Conservation (phyloP, 2,888 invertebrate species). For the Trichogramma evanescens region DNA sequence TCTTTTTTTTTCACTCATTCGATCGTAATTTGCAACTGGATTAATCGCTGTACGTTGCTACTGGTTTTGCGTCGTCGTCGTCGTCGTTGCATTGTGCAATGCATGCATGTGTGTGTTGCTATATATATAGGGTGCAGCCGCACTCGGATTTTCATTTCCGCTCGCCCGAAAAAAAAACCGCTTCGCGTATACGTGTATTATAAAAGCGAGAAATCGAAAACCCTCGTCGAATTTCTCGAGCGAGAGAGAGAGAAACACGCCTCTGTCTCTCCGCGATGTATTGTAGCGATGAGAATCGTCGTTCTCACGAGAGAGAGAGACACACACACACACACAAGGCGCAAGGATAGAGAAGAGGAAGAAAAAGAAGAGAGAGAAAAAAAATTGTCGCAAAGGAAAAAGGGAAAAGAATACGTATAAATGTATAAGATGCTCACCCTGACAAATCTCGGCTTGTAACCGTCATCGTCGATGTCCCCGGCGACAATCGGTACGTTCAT, state of each 20-base stretch:
- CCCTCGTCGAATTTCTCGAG: background rate
- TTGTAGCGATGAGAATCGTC: background rate
- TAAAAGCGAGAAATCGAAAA: too few species aligned
- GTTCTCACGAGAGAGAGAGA: background rate
- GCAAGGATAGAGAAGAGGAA: background rate
- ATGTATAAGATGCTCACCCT: slow-evolving; percentile 34
- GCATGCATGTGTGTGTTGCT: too few species aligned
- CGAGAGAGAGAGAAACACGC: background rate
- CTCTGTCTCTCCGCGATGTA: background rate
- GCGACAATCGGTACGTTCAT: slow-evolving; percentile 46
- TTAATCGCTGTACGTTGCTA: too few species aligned
- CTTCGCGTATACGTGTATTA: too few species aligned
- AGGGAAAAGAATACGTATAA: background rate
- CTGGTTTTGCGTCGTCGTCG: too few species aligned
- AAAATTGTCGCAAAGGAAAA: background rate
- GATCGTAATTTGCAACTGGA: too few species aligned
- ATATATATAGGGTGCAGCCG: too few species aligned
- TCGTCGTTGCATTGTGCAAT: too few species aligned
- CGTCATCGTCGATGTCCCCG: slow-evolving; percentile 43
- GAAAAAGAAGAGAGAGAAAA: background rate
- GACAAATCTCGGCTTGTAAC: slow-evolving; percentile 41
- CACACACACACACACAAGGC: background rate
- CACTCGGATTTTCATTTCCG: too few species aligned
- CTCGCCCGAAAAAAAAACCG: too few species aligned
- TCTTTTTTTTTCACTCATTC: too few species aligned